phyloP scores from a whole-genome alignment of 2,888 invertebrate genomes.

The Caenorhabditis uteleia region DNA sequence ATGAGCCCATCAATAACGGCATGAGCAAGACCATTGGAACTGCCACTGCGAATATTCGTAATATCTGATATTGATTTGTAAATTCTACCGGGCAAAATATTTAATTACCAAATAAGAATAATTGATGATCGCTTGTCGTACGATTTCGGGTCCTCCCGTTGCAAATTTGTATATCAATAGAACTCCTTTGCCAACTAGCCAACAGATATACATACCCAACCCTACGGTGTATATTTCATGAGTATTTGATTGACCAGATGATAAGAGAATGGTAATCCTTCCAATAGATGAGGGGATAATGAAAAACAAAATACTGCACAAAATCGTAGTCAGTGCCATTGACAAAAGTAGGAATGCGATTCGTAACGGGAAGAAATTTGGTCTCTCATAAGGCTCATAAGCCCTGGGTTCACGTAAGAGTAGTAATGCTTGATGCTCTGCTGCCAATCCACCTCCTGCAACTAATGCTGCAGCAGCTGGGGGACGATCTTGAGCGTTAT shows the following conservation, averaged over 20 bases:
- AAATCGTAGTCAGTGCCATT: conserved; percentile 84
- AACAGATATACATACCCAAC: conserved; percentile 90
- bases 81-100: conserved; percentile 3
- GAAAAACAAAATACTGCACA: conserved; percentile 83
- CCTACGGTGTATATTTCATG: conserved; percentile 83
- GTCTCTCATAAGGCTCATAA: conserved; percentile 84
- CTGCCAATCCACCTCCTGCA: conserved; percentile 47
- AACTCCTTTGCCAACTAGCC: conserved; percentile 80
- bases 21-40: conserved; percentile 84
- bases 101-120: too few relatives aligned
- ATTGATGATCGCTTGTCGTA: neutral
- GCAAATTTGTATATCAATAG: neutral
- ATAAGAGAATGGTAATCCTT: conserved; percentile 58
- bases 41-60: conserved; percentile 74
- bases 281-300: conserved; percentile 87
- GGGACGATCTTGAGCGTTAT: conserved; percentile 12
- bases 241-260: conserved; percentile 74
- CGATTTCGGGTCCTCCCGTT: neutral
- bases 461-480: too few relatives aligned
- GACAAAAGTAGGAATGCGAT: conserved; percentile 76
- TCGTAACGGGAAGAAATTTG: conserved; percentile 80
- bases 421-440: conserved; percentile 77
- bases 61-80: conserved; percentile 17
- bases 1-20: conserved; percentile 87
- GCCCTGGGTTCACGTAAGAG: conserved; percentile 80